A percentile compares a stretch with the other conserved stretches of the same genome.
Evolutionary conservation across 2,113 vertebrate genomes (phyloP).

Genomic region (Aptenodytes patagonicus): DNA sequence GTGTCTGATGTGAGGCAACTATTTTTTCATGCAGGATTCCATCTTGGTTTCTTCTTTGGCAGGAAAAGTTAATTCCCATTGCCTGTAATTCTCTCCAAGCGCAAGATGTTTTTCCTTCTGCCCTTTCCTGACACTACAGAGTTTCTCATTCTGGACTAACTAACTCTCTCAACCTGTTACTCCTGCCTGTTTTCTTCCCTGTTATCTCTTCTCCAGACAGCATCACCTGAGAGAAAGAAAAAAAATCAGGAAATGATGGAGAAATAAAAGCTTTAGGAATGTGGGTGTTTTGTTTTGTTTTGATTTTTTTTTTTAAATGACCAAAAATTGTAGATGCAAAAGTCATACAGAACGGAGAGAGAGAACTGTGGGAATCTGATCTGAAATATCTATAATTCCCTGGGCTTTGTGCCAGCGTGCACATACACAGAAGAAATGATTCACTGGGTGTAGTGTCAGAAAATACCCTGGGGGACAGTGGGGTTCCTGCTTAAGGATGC

Average conservation of each 20-base stretch:
- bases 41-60: background rate
- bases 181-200: background rate
- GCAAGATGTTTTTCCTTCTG: background rate
- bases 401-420: background rate
- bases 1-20: background rate
- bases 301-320: background rate
- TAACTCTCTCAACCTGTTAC: background rate
- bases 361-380: slow-evolving; percentile 37
- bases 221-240: background rate
- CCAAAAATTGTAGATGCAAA: background rate
- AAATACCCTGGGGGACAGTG: background rate
- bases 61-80: background rate
- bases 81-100: background rate
- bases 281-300: background rate
- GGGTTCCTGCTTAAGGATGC: background rate
- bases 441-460: background rate
- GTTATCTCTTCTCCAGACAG: background rate
- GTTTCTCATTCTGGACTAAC: background rate
- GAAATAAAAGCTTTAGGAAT: background rate
- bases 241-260: background rate
- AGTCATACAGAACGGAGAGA: background rate
- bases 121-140: background rate
- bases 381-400: background rate
- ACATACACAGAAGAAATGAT: background rate
- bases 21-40: background rate